Evolutionary conservation across 2,113 vertebrate genomes (phyloP).

Genomic region (Cariama cristata): DNA sequence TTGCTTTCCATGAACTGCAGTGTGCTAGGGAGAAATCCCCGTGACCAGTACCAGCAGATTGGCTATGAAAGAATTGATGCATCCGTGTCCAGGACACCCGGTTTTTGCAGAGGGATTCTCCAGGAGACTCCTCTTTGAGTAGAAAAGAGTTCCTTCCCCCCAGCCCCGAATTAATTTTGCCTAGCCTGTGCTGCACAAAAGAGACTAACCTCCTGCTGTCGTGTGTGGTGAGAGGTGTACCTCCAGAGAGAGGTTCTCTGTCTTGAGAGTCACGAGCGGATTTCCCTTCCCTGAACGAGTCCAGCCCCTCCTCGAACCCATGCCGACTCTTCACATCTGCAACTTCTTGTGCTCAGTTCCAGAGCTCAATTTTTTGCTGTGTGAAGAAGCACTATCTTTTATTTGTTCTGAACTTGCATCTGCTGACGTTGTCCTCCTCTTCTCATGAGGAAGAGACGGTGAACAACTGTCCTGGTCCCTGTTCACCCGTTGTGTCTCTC

Average conservation of each 20-base stretch:
- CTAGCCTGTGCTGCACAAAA: not conserved
- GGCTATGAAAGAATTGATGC: rapidly evolving
- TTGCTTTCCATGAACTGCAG: not conserved
- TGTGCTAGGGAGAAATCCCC: not conserved
- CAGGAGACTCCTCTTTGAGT: not conserved
- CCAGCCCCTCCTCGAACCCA: not conserved
- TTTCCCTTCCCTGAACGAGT: not conserved
- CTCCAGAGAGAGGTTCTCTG: rapidly evolving
- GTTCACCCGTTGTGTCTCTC: not conserved
- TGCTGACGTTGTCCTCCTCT: not conserved
- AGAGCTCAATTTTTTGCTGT: not conserved
- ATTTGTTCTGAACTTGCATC: not conserved
- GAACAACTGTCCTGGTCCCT: not conserved
- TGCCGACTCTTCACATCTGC: not conserved
- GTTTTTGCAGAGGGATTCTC: not conserved
- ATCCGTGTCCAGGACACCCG: not conserved
- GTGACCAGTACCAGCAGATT: rapidly evolving
- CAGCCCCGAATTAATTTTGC: not conserved
- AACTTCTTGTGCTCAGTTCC: not conserved
- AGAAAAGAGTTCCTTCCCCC: not conserved
- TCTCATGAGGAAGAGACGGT: not conserved
- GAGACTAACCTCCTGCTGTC: not conserved
- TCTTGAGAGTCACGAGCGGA: not conserved
- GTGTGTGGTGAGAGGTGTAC: rapidly evolving
- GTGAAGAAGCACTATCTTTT: not conserved